These are phyloP conservation scores for Spinus pinus DNA, from an alignment of 2,797 vertebrate genomes.

Conservation along the genomic window DNA sequence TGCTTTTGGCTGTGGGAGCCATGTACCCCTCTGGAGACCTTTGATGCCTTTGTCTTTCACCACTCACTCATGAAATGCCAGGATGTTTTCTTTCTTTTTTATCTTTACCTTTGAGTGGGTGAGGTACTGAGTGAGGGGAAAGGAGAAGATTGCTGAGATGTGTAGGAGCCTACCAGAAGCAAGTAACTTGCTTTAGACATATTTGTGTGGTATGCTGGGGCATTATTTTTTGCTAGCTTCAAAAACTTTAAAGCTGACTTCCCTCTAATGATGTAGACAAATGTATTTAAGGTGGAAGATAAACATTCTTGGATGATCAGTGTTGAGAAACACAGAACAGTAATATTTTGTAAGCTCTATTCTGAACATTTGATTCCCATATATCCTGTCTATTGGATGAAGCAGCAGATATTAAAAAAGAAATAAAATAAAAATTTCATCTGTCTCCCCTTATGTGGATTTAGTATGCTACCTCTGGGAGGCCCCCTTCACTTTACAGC, in stretches of 20 bases:
- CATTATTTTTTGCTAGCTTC: neutral
- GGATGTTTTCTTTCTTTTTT: neutral
- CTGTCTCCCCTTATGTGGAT: rapidly evolving
- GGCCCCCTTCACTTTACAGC: neutral
- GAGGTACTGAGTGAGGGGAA: neutral
- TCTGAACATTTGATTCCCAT: neutral
- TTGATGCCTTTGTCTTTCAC: neutral
- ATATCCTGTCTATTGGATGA: neutral
- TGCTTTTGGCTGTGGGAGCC: neutral
- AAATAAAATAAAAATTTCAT: neutral
- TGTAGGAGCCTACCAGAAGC: neutral
- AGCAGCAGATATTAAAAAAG: neutral
- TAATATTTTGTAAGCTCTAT: neutral
- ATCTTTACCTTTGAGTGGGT: neutral
- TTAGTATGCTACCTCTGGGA: neutral
- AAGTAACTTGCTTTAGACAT: neutral
- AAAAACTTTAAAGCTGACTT: neutral
- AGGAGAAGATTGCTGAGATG: neutral
- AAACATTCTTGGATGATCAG: neutral
- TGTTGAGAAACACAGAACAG: neutral
- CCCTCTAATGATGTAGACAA: neutral
- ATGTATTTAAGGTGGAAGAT: neutral
- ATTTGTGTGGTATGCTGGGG: neutral
- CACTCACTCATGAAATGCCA: neutral
- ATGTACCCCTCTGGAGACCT: neutral